Base-by-base conservation (phyloP, 2,888 invertebrate species). In the Notodonta dromedarius region DNA sequence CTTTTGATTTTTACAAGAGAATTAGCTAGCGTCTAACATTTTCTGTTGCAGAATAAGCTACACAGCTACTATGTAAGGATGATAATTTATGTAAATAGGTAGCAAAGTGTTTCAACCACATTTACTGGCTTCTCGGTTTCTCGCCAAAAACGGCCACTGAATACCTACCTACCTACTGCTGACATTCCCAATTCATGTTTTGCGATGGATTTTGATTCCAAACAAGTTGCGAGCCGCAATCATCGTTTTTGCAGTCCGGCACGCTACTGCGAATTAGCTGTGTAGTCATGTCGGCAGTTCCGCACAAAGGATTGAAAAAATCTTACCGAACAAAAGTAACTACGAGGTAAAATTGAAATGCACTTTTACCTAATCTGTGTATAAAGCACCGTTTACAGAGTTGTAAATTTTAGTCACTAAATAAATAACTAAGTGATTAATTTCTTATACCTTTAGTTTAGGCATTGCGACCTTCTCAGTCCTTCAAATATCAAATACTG, bases 81-180 rank as follows among this genome's bases (percentile, higher is more conserved):
- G 64, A 42, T 42, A 11, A 42, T 42, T 11, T 42, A 42, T 42
- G 42, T 42, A 42, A 42, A 42, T 42, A 11, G 9, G 42, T 42
- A 42, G 12, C 2, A 5, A 46, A 46, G 5, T 46, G 42, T 11
- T 64, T 62, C 64, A 70, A 58, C 67, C 60, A 60, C 68, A 58
- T 66, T 50, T 62, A 65, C 63, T 51, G 56, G 60, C 61, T 60
- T 60, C 56, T 4, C 13, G 57, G 60, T 55, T 52, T 46, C 55
- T 62, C 57, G 59, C 14, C 50, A 50, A 50, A 50, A 50, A 50
- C 50, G 11, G 16, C 16, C 48, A 48, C 48, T 13, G 6, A 50
- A 50, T 50, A 16, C 50, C 8, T 35, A 5, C n/a, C n/a, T 35
- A 7, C 24, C 1, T 24, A 24, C 24, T 24, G 50, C 4, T 16